These are phyloP conservation scores for Cheirogaleus medius DNA, from an alignment of 2,113 vertebrate species.

Conservation along the genomic window DNA sequence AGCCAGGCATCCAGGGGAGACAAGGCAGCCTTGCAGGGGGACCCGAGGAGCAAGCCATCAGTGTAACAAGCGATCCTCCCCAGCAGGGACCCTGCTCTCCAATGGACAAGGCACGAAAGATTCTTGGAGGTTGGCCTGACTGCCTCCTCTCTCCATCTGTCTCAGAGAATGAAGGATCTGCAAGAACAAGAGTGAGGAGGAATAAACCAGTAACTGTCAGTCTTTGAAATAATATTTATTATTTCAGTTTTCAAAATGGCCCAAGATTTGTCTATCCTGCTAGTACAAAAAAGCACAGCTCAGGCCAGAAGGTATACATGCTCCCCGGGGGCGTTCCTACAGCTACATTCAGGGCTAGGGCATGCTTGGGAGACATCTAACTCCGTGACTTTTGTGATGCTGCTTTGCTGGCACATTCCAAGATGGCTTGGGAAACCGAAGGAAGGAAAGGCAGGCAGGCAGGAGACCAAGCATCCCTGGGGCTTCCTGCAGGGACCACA, in stretches of 20 bases:
- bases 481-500: background rate
- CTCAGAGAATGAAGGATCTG: background rate
- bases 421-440: background rate
- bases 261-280: background rate
- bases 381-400: background rate
- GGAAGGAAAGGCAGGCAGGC: background rate
- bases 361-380: background rate
- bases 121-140: too few species aligned
- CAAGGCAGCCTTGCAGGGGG: background rate
- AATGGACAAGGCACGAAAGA: background rate
- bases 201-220: background rate
- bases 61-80: background rate
- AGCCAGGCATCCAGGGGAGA: background rate
- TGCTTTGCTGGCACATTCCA: background rate
- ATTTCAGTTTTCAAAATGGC: background rate
- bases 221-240: background rate
- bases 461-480: background rate
- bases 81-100: background rate
- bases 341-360: background rate
- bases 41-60: background rate
- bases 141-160: background rate
- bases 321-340: background rate
- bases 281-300: background rate
- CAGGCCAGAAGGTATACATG: background rate
- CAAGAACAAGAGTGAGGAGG: background rate